phyloP scores from a whole-genome alignment of 2,113 vertebrate species.

The Ifrita kowaldi region DNA sequence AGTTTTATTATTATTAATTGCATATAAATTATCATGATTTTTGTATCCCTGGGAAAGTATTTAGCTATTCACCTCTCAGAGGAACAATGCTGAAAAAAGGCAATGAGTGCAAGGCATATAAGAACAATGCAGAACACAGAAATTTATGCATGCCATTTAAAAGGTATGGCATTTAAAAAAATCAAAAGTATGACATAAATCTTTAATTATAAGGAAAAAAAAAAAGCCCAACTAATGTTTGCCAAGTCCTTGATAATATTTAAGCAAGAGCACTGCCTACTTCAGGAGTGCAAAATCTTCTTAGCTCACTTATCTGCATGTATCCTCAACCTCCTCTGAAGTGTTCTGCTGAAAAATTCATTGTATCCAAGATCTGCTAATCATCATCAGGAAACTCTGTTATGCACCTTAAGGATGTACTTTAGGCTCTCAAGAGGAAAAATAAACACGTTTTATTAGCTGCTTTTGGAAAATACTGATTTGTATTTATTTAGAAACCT shows the following conservation, averaged over 20 bases:
- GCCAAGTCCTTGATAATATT: conserved; percentile 34
- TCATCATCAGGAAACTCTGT: conserved; percentile 55
- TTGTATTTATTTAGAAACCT: conserved; percentile 61
- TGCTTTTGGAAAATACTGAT: conserved; percentile 65
- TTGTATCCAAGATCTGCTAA: conserved; percentile 23
- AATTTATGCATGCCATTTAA: conserved; percentile 58
- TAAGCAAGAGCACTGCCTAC: background rate
- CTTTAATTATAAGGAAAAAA: conserved; percentile 18
- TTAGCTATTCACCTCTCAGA: conserved; percentile 54
- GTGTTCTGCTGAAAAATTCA: conserved; percentile 44
- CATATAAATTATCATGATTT: conserved; percentile 61
- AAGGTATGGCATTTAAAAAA: conserved; percentile 43
- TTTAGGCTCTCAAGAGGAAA: conserved; percentile 56
- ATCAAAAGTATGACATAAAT: conserved; percentile 30
- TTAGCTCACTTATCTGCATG: background rate
- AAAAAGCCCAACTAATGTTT: conserved; percentile 20
- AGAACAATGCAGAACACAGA: conserved; percentile 40
- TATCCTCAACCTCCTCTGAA: background rate
- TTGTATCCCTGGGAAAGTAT: conserved; percentile 45
- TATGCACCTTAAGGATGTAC: conserved; percentile 48
- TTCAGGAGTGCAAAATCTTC: conserved; percentile 6
- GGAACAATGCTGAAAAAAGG: conserved; percentile 38
- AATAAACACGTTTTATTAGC: conserved; percentile 63
- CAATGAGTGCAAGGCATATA: background rate
- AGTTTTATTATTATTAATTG: conserved; percentile 61